A percentile compares a stretch with the other conserved stretches of the same genome.
These are phyloP conservation scores for Hexactinellida sp. DNA, from an alignment of 37 sponge, comb jelly and placozoan species.

Conservation along the genomic window DNA sequence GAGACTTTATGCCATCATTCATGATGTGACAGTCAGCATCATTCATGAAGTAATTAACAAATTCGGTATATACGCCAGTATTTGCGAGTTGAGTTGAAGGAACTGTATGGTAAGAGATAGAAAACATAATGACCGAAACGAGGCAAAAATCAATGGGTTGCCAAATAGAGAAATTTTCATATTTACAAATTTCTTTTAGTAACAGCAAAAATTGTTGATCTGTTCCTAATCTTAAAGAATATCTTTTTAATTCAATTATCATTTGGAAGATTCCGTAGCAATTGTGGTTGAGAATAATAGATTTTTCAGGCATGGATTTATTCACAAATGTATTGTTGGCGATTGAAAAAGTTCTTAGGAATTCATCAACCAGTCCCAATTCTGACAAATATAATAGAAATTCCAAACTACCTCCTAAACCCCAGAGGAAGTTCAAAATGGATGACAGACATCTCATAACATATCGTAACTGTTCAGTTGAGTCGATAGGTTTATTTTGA, in stretches of 20 bases:
- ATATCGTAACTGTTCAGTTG: too few relatives aligned
- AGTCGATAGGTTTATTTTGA: background rate
- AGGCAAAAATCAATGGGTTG: background rate
- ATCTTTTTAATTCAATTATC: background rate
- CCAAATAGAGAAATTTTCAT: too few relatives aligned
- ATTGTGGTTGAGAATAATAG: background rate
- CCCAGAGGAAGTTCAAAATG: background rate
- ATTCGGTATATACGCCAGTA: background rate
- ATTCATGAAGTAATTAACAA: background rate
- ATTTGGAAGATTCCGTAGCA: background rate
- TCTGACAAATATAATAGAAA: background rate
- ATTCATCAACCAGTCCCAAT: background rate
- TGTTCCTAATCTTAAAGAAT: background rate
- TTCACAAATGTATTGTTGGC: background rate
- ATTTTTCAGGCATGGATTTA: background rate
- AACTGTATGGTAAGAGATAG: background rate
- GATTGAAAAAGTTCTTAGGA: background rate
- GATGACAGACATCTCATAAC: background rate
- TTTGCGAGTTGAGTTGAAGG: background rate
- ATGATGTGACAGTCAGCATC: background rate
- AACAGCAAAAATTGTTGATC: background rate
- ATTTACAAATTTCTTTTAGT: too few relatives aligned
- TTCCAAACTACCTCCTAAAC: background rate
- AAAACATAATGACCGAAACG: background rate
- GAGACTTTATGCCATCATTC: background rate